phyloP scores from a whole-genome alignment of 2,113 vertebrate species.

The Camelus dromedarius region DNA sequence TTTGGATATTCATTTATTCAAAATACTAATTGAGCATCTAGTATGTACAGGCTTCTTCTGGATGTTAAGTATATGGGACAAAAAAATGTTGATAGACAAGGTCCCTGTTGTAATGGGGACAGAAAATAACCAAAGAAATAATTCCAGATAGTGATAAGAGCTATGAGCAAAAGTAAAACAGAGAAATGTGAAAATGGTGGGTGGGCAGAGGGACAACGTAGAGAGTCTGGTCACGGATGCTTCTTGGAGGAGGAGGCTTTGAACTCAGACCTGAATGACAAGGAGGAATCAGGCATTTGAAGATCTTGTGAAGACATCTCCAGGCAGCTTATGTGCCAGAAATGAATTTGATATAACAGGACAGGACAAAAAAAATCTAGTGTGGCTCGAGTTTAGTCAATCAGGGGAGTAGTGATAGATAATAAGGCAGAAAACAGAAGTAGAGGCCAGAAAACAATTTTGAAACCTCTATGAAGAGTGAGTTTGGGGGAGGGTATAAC shows the following conservation, averaged over 20 bases:
- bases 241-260: background rate
- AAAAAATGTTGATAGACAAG: background rate
- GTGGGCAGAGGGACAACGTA: background rate
- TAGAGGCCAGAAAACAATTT: background rate
- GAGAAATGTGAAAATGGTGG: background rate
- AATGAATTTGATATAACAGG: background rate
- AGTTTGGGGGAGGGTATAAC: background rate
- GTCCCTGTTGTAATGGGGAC: background rate
- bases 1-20: background rate
- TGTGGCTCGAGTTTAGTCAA: background rate
- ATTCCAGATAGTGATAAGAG: background rate
- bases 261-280: background rate
- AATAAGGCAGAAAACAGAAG: background rate
- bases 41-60: background rate
- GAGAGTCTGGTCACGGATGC: background rate
- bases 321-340: background rate
- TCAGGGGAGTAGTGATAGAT: background rate
- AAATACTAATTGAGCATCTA: background rate
- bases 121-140: slow-evolving; percentile 25
- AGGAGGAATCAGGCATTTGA: background rate
- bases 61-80: background rate
- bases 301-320: background rate
- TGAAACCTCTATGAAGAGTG: background rate
- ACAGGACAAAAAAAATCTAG: background rate
- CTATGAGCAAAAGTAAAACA: background rate